Percentiles rank a stretch among this genome's conserved stretches.
phyloP scores from a whole-genome alignment of 2,797 vertebrate species.

The Potorous gilbertii region DNA sequence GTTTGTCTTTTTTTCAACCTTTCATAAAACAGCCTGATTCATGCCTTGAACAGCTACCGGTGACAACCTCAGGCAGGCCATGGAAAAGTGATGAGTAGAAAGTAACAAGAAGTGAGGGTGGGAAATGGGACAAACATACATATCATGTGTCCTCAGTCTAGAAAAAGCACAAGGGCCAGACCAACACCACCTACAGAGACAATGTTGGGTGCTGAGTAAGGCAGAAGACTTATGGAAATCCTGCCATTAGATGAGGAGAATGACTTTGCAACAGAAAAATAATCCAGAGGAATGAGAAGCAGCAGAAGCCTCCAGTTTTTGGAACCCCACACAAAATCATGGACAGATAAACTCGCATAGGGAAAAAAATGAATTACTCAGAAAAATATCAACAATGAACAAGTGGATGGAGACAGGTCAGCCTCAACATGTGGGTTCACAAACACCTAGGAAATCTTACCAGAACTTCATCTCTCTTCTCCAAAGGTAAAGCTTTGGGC shows the following conservation, averaged over 20 bases:
- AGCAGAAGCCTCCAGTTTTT: constrained; percentile 56
- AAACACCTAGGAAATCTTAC: constrained; percentile 78
- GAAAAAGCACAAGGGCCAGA: not conserved
- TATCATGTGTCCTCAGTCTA: not conserved
- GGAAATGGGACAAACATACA: not conserved
- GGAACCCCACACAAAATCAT: constrained; percentile 64
- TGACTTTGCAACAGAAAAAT: constrained; percentile 74
- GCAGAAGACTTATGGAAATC: constrained; percentile 44
- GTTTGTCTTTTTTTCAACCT: not conserved
- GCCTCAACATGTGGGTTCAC: constrained; percentile 71
- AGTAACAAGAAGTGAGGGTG: not conserved
- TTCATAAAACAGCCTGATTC: not conserved
- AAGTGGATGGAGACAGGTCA: constrained; percentile 75
- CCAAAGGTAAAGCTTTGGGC: constrained; percentile 80
- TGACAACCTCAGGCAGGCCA: not conserved
- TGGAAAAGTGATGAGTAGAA: not conserved
- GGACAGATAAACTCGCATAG: constrained; percentile 67
- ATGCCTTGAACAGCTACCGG: not conserved
- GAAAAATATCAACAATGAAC: constrained; percentile 65
- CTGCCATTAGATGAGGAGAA: constrained; percentile 63
- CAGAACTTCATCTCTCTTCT: constrained; percentile 77
- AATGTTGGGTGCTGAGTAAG: constrained; percentile 53
- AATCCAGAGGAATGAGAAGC: constrained; percentile 66
- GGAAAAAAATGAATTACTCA: constrained; percentile 55
- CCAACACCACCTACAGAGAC: constrained; percentile 35